Base-by-base conservation (phyloP, 2,888 invertebrate species). In the Drosophila fulvimacula region DNA sequence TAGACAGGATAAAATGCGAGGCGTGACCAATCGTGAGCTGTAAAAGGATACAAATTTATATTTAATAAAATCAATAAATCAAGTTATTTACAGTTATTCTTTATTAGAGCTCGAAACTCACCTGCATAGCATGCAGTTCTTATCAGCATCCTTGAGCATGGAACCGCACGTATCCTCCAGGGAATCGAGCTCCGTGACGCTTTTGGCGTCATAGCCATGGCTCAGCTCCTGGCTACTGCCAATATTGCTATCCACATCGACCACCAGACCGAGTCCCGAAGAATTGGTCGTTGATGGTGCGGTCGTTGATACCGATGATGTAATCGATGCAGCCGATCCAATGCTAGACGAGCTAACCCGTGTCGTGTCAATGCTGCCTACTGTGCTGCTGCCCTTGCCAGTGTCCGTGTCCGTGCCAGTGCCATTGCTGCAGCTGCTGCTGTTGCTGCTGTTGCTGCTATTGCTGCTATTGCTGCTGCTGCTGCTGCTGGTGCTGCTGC, bases 1-100 rank as follows among this genome's bases (percentile, higher is more conserved):
- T 92, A 99, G 95, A 93, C 98, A 99, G 88, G 96, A 95, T 90
- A 99, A 94, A 76, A 98, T 95, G 81, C 97, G 95, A 69, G 98
- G 98, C 91, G 95, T 95, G 92, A 95, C 95, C 90, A 96, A 94
- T 88, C 96, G 95, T 91, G 95, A 95, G 91, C 95, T 95, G n/a
- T 90, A 79, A 94, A 5, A 5, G 42, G 34, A 15, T 15, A 51
- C 21, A 34, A 38, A 10, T 9, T 19, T 1, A 7, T 19, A 15
- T 34, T 10, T 3, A 11, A 24, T 11, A 24, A 49, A 19, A 24
- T 38, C 9, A 15, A 38, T 38, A 9, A 17, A n/a, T 38, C 9
- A 1, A 38, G 42, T 3, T 21, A 21, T 42, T 11, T 19, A 9
- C 10, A 19, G 17, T 17, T 39, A 39, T 39, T 39, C 3, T 27